Evolutionary conservation across 2,888 invertebrate species (phyloP).

Genomic region (Pristionchus entomophagus): DNA sequence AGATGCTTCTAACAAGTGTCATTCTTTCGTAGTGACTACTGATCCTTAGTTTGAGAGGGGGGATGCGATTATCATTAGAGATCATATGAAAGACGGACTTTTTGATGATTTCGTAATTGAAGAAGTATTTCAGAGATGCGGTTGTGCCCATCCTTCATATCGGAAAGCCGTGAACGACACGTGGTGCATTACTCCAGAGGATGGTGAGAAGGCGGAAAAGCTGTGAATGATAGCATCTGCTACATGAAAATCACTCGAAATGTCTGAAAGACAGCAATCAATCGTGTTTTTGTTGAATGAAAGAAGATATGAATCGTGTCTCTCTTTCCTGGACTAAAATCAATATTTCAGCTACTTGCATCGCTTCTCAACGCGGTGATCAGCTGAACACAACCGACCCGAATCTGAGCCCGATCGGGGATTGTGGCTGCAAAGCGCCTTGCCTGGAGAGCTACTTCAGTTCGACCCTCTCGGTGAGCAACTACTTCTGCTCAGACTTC

Average conservation of each 20-base stretch:
- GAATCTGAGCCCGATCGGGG: not conserved
- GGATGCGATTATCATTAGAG: no score
- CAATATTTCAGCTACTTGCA: constrained; percentile 24
- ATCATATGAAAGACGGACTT: not conserved
- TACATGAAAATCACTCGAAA: not conserved
- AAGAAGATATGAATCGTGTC: no score
- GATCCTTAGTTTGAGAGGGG: no score
- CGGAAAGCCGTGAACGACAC: not conserved
- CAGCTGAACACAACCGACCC: not conserved
- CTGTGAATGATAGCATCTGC: not conserved
- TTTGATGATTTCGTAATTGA: not conserved
- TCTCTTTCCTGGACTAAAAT: no score
- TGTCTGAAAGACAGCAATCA: not conserved
- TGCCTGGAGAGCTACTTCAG: constrained; percentile 42
- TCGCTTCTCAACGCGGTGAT: not conserved
- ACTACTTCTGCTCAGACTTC: no score
- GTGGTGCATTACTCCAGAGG: not conserved
- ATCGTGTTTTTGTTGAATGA: not conserved
- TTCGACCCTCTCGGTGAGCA: not conserved
- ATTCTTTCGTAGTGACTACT: no score
- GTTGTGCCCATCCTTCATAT: constrained; percentile 26
- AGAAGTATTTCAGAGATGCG: constrained; percentile 25
- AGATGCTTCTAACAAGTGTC: no score
- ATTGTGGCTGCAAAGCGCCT: constrained; percentile 35
- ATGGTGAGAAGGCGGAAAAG: not conserved